A percentile compares a stretch with the other conserved stretches of the same genome.
phyloP scores from a whole-genome alignment of 2,797 vertebrate genomes.

The Scyliorhinus canicula region DNA sequence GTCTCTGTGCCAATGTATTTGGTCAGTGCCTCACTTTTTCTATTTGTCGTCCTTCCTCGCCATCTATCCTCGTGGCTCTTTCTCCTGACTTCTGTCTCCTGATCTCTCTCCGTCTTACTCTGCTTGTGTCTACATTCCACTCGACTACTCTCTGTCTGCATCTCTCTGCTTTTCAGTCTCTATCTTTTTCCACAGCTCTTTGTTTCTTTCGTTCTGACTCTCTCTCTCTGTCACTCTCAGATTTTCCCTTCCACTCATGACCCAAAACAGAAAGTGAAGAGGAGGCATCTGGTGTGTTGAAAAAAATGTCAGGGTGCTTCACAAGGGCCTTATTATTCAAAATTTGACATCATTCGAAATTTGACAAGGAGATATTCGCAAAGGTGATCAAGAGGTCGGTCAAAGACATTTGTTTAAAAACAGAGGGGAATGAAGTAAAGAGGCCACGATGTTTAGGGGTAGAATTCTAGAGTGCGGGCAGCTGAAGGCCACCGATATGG shows the following conservation, averaged over 20 bases:
- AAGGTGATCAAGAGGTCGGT: neutral
- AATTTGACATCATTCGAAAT: neutral
- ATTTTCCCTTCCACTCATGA: neutral
- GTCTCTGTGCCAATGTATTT: neutral
- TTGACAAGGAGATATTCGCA: neutral
- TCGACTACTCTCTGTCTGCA: neutral
- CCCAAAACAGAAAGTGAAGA: neutral
- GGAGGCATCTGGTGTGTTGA: neutral
- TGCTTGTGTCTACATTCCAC: neutral
- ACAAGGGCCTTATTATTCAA: neutral
- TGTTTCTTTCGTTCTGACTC: neutral
- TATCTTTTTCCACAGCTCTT: neutral
- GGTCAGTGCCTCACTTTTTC: no score
- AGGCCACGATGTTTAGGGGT: neutral
- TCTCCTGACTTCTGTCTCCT: neutral
- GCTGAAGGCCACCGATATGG: neutral
- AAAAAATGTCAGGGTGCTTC: neutral
- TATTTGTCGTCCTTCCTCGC: neutral
- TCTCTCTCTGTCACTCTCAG: neutral
- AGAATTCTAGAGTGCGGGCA: neutral
- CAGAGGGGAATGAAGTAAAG: neutral
- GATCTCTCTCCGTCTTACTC: neutral
- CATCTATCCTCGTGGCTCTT: neutral
- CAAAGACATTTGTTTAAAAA: neutral
- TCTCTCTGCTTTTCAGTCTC: neutral